Base-by-base conservation (phyloP, 2,888 invertebrate species). In the Drosophila pegasa region DNA sequence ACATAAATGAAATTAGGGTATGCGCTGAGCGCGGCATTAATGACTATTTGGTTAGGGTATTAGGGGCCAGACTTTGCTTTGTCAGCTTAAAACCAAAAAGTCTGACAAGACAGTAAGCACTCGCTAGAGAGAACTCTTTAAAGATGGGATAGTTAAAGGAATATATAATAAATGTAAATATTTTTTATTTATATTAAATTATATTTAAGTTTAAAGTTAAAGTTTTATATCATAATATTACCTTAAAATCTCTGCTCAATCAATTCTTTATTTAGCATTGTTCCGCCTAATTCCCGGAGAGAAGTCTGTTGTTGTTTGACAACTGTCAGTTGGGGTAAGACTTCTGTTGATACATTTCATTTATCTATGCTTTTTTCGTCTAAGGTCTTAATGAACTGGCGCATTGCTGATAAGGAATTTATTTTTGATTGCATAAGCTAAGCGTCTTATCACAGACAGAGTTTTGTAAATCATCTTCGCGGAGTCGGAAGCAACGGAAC, bases 401-500 rank as follows among this genome's bases (percentile, higher is more conserved):
- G n/a, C 62, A 27, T 2, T 54, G 16, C 9, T 77, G 74, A 75
- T 75, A 75, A 77, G 77, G 40, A 50, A 2, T 12, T 27, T n/a
- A n/a, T n/a, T 12, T 27, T 2, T 20, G 57, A 51, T 55, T 74
- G 74, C 57, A 50, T 55, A 67, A 55, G 50, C 25, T 18, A n/a
- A 37, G 9, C 12, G 7, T 33, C 65, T 74, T 74, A 76, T 76
- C 77, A 61, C 6, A 33, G 12, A 7, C 27, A 9, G n/a, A 33
- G 22, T 33, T 38, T n/a, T 55, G 10, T 35, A 40, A 27, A 27
- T 52, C 25, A 9, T 25, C 37, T 51, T 25, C 29, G 18, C 9
- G 4, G 18, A 41, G 14, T 33, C 31, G 51, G 40, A 47, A 54
- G 20, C 59, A 20, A 45, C 16, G 27, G 27, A 12, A 48, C 80